Base-by-base conservation (phyloP, 2,797 vertebrate genomes). In the Halcyon leucocephala region DNA sequence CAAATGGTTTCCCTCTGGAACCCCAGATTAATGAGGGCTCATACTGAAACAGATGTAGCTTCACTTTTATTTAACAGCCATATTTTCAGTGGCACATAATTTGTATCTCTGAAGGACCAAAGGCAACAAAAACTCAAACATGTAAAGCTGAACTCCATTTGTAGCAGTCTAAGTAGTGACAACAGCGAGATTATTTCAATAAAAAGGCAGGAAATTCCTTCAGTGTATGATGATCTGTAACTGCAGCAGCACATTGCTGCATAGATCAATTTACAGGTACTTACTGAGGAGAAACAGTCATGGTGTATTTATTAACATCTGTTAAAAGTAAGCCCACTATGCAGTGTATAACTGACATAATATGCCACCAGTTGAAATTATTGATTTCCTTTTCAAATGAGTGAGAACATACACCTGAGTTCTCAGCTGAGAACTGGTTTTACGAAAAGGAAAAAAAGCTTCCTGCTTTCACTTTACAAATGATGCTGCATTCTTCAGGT, bases 301-400 rank as follows among this genome's bases (percentile, higher is more conserved):
- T 72, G 52, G 72, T 7, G 46, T 48, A 48, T 70, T 31, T 71
- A 62, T 72, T 90, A 93, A 58, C 76, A 61, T 92, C 81, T 73
- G 9, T 80, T 86, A 82, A 55, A 93, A 54, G 1, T 65, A 96
- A 97, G 28, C 18, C 69, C 80, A 24, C 35, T 28, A 6, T 35
- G 25, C n/a, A 92, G 89, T 83, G 62, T 82, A 82, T 49, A 70
- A 77, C 35, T 86, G 89, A 82, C 29, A 60, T 65, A 91, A 95
- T 52, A 80, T 69, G 33, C 48, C 77, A 91, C 67, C 14, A 19
- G 44, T 69, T 46, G 42, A 86, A 85, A 86, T 35, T 78, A 97
- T 82, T 83, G 67, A 95, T 95, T 95, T 86, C 4, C 60, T 92
- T 88, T 90, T 90, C 82, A 82, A 82, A 91, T 86, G 35, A 81